These are phyloP conservation scores for Drosophila parabipectinata DNA, from an alignment of 1,140 invertebrate species.

Conservation along the genomic window DNA sequence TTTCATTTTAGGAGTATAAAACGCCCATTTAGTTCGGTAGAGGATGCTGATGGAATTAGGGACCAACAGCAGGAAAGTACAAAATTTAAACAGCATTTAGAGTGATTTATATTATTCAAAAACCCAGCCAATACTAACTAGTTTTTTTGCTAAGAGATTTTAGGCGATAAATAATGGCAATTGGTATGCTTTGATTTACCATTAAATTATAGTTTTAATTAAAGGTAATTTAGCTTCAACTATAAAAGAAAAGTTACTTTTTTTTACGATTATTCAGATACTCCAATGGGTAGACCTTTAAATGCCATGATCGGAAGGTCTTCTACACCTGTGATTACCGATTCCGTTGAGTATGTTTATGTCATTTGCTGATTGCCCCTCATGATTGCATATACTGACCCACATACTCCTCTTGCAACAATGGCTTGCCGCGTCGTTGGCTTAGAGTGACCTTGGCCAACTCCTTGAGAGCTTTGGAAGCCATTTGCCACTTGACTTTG, in stretches of 20 bases:
- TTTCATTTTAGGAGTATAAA: neutral
- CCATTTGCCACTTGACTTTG: conserved; percentile 31
- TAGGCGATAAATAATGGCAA: neutral
- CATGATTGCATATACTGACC: conserved; percentile 15
- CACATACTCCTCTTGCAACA: conserved; percentile 26
- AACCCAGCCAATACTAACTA: neutral
- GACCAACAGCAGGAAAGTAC: neutral
- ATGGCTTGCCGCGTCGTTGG: conserved; percentile 1
- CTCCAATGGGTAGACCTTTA: neutral
- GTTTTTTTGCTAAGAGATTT: too few species aligned
- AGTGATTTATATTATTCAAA: too few species aligned
- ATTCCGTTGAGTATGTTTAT: conserved; percentile 13
- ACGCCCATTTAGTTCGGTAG: neutral
- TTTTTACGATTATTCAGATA: too few species aligned
- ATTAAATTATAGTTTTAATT: neutral
- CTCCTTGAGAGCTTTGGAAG: conserved; percentile 27
- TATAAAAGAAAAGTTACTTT: too few species aligned
- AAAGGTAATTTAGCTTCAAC: neutral
- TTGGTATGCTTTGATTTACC: neutral
- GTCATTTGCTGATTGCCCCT: conserved; percentile 22
- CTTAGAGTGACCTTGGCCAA: conserved; percentile 23
- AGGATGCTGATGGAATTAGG: neutral
- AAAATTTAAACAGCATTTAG: neutral
- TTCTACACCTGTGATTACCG: conserved; percentile 10
- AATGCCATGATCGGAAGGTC: conserved; percentile 9